Evolutionary conservation across 2,797 vertebrate genomes (phyloP).

Genomic region (Trichosurus vulpecula): DNA sequence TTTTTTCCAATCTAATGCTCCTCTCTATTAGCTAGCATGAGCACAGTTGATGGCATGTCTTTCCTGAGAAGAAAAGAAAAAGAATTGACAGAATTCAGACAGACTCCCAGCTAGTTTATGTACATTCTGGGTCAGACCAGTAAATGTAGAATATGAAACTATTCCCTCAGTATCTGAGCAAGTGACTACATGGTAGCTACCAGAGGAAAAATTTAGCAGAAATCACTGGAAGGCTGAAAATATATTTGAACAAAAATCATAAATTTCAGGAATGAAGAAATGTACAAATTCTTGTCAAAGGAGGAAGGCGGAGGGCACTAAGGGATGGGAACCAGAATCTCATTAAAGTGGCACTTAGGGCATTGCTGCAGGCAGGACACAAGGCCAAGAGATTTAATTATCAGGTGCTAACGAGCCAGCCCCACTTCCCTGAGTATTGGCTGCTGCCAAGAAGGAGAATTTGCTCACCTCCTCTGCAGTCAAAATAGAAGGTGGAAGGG

Average conservation of each 20-base stretch:
- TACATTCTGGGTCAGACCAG: not conserved
- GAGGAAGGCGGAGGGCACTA: slow-evolving; percentile 25
- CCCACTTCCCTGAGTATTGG: not conserved
- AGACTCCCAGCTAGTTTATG: not conserved
- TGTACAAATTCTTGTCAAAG: slow-evolving; percentile 13
- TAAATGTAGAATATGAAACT: not conserved
- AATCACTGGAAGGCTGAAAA: slow-evolving; percentile 1
- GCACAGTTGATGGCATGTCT: not conserved
- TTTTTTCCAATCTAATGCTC: not conserved
- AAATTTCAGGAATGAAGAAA: slow-evolving; percentile 30
- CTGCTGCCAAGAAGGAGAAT: not conserved
- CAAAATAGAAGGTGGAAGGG: not conserved
- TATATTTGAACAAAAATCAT: not conserved
- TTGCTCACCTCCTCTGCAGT: not conserved
- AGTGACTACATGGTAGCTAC: slow-evolving; percentile 21
- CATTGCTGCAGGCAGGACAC: slow-evolving; percentile 5
- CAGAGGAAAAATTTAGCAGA: not conserved
- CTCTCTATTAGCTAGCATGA: not conserved
- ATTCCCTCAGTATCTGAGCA: not conserved
- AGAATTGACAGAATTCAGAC: not conserved
- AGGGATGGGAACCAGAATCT: not conserved
- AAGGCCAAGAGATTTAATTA: not conserved
- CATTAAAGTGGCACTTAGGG: slow-evolving; percentile 25
- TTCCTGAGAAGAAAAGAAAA: not conserved
- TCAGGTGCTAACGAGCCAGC: not conserved